Conservation (phyloP, 1,140 invertebrate species). For the Drosophila watanabei region DNA sequence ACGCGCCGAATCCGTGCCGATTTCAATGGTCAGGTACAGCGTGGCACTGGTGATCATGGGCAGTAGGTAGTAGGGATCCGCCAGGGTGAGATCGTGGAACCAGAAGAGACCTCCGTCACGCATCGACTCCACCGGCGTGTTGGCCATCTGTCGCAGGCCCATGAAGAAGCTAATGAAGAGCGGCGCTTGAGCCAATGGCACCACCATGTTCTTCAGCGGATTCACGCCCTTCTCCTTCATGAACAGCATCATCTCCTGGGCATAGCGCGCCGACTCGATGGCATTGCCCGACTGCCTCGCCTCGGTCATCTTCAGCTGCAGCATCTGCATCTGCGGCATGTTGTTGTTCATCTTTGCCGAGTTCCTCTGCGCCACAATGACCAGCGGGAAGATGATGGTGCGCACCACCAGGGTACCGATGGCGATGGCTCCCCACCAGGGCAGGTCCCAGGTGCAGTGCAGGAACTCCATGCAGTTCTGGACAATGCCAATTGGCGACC, state of each 20-base stretch:
- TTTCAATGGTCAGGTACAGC: conserved; percentile 92
- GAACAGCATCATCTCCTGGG: conserved; percentile 91
- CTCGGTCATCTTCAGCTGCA: conserved; percentile 94
- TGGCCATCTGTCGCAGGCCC: conserved; percentile 93
- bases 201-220: conserved; percentile 92
- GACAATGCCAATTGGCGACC: conserved; percentile 91
- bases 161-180: conserved; percentile 97
- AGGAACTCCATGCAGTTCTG: conserved; percentile 93
- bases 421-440: conserved; percentile 96
- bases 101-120: conserved; percentile 95
- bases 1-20: conserved; percentile 92
- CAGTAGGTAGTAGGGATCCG: conserved; percentile 95
- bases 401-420: conserved; percentile 92
- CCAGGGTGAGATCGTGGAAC: conserved; percentile 96
- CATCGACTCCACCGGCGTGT: conserved; percentile 95
- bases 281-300: conserved; percentile 93
- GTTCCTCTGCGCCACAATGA: conserved; percentile 92
- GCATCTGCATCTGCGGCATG: conserved; percentile 91
- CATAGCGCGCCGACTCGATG: conserved; percentile 91
- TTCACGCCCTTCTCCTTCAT: conserved; percentile 94
- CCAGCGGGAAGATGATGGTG: conserved; percentile 92
- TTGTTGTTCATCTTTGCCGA: conserved; percentile 92
- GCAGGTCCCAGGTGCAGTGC: conserved; percentile 91
- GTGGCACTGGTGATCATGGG: conserved; percentile 94
- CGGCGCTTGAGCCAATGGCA: conserved; percentile 94